Percentiles rank a stretch among this genome's conserved stretches.
Evolutionary conservation across 53 echinoderm and acorn worm species (phyloP).

Genomic region (Apostichopus leukothele): DNA sequence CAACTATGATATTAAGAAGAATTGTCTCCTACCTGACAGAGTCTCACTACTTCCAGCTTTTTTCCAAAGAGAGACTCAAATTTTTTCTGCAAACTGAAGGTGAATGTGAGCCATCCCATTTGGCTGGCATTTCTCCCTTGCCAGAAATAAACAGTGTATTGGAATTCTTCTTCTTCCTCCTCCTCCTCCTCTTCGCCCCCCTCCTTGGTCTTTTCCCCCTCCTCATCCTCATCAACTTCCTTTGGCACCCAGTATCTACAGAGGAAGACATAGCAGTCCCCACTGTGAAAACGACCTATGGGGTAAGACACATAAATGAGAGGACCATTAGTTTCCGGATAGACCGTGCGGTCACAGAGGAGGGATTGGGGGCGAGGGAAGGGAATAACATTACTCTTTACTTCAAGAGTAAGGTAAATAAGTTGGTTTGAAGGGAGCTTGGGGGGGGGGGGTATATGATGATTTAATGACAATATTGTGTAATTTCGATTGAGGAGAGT

Average conservation of each 20-base stretch:
- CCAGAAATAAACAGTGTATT: conserved; percentile 98
- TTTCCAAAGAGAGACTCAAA: conserved; percentile 97
- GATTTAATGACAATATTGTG: too few relatives aligned
- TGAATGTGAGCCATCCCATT: conserved; percentile 98
- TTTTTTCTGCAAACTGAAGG: conserved; percentile 98
- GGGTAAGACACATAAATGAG: too few relatives aligned
- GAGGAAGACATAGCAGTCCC: conserved; percentile 97
- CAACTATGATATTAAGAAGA: conserved; percentile 64
- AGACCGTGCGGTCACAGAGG: too few relatives aligned
- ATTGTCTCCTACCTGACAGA: conserved; percentile 84
- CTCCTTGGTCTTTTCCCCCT: conserved; percentile 43
- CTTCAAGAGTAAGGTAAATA: too few relatives aligned
- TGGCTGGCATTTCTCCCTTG: conserved; percentile 90
- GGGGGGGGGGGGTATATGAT: too few relatives aligned
- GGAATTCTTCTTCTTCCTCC: conserved; percentile 83
- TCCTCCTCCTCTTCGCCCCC: conserved; percentile 50
- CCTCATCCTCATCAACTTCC: conserved; percentile 67
- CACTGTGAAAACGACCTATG: conserved; percentile 48
- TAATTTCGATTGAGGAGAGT: too few relatives aligned
- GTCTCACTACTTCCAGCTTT: conserved; percentile 92
- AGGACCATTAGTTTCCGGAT: too few relatives aligned
- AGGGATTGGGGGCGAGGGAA: too few relatives aligned
- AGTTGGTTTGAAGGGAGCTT: too few relatives aligned
- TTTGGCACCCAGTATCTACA: conserved; percentile 98
- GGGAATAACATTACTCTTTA: too few relatives aligned